Evolutionary conservation across 2,888 invertebrate species (phyloP).

Genomic region (Listrodromus nycthemerus): DNA sequence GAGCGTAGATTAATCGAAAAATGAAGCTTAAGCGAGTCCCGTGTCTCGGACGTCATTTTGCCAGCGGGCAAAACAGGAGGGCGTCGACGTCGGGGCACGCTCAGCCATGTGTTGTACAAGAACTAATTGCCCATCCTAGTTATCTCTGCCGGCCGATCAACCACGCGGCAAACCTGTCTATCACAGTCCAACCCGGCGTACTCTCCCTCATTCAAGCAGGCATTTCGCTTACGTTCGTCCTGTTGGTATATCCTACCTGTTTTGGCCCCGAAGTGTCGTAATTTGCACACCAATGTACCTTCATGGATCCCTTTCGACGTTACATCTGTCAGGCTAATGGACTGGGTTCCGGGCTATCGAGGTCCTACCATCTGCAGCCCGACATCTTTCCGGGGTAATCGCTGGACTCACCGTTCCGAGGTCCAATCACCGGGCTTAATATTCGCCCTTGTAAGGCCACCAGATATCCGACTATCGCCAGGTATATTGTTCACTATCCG

Average conservation of each 20-base stretch:
- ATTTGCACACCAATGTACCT: slow-evolving; percentile 79
- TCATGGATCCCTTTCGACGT: slow-evolving; percentile 72
- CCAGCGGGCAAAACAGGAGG: slow-evolving; percentile 30
- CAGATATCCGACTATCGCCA: slow-evolving; percentile 14
- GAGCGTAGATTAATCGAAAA: slow-evolving; percentile 50
- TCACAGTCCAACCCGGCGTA: slow-evolving; percentile 67
- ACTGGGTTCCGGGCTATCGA: slow-evolving; percentile 77
- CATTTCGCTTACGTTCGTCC: slow-evolving; percentile 44
- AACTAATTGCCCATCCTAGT: slow-evolving; percentile 74
- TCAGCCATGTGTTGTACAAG: slow-evolving; percentile 53
- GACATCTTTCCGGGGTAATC: slow-evolving; percentile 72
- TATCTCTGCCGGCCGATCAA: slow-evolving; percentile 70
- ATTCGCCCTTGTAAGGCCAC: slow-evolving; percentile 39
- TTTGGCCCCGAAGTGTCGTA: slow-evolving; percentile 76
- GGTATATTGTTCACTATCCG: slow-evolving; percentile 3
- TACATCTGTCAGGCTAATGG: slow-evolving; percentile 82
- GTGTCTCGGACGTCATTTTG: slow-evolving; percentile 44
- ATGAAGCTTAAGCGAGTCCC: slow-evolving; percentile 48
- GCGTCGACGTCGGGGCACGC: slow-evolving; percentile 56
- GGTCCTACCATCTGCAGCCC: slow-evolving; percentile 75
- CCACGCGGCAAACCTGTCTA: slow-evolving; percentile 72
- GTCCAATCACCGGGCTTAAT: slow-evolving; percentile 44
- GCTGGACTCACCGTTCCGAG: slow-evolving; percentile 34
- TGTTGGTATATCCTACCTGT: slow-evolving; percentile 67
- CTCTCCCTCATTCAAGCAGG: slow-evolving; percentile 26